A percentile compares a stretch with the other conserved stretches of the same genome.
Conservation (phyloP, 1,140 invertebrate species). For the Phocides pigmalion region DNA sequence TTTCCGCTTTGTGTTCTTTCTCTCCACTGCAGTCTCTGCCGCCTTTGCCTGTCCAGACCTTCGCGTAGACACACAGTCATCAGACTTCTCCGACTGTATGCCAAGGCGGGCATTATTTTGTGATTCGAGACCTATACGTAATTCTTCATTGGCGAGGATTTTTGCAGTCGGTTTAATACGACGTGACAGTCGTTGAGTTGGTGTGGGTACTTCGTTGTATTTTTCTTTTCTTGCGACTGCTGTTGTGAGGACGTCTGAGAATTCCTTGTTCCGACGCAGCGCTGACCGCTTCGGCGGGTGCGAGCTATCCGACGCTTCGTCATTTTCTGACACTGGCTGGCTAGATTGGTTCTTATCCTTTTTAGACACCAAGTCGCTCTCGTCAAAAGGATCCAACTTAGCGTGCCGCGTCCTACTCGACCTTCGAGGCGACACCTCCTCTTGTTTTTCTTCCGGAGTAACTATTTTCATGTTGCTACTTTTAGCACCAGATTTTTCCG, state of each 20-base stretch:
- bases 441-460: constrained; percentile 75
- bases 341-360: constrained; percentile 50
- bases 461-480: constrained; percentile 81
- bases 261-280: constrained; percentile 79
- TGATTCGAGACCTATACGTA: constrained; percentile 84
- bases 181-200: constrained; percentile 68
- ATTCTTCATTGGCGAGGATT: constrained; percentile 84
- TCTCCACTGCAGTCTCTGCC: constrained; percentile 38
- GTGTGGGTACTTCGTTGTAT: constrained; percentile 69
- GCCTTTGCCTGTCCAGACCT: constrained; percentile 52
- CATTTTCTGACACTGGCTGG: constrained; percentile 69
- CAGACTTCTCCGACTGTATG: constrained; percentile 60
- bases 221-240: constrained; percentile 85
- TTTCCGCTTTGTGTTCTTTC: constrained; percentile 49
- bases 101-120: constrained; percentile 82
- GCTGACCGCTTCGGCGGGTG: constrained; percentile 76
- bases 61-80: constrained; percentile 65
- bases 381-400: constrained; percentile 71
- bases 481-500: constrained; percentile 78
- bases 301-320: constrained; percentile 64
- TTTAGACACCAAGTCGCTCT: constrained; percentile 54
- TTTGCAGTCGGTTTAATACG: constrained; percentile 85
- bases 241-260: constrained; percentile 81
- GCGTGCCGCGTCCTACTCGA: constrained; percentile 55
- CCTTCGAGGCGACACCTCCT: constrained; percentile 63